phyloP scores from a whole-genome alignment of 2,797 vertebrate species.

The Sebastolobus alascanus region DNA sequence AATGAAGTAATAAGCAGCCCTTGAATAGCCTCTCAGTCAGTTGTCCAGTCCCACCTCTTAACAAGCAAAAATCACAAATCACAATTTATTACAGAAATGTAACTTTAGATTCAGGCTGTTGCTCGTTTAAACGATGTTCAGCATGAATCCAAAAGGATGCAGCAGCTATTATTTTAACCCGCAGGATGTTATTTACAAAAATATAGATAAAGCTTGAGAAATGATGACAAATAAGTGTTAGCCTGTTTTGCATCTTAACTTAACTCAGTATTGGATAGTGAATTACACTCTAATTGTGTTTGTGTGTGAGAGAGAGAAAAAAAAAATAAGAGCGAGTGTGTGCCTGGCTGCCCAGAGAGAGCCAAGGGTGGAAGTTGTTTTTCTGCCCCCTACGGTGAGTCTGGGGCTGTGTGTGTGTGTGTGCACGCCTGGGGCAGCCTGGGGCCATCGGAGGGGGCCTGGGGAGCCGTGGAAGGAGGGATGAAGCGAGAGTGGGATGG shows the following conservation, averaged over 20 bases:
- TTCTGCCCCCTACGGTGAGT: slow-evolving; percentile 86
- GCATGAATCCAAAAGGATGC: slow-evolving; percentile 23
- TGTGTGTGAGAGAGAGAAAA: slow-evolving; percentile 28
- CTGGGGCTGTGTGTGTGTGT: slow-evolving; percentile 66
- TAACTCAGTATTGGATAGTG: slow-evolving; percentile 21
- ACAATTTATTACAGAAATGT: not conserved
- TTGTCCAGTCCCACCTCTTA: not conserved
- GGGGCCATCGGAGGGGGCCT: slow-evolving; percentile 84
- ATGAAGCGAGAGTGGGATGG: slow-evolving; percentile 69
- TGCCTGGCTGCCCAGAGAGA: slow-evolving; percentile 82
- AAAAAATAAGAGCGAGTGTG: slow-evolving; percentile 52
- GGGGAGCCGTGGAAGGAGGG: slow-evolving; percentile 75
- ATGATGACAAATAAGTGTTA: not conserved
- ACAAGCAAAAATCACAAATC: slow-evolving; percentile 9
- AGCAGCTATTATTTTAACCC: slow-evolving; percentile 30
- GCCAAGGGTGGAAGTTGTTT: slow-evolving; percentile 87
- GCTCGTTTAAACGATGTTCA: slow-evolving; percentile 20
- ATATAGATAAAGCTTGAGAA: slow-evolving; percentile 7
- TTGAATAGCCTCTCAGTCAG: not conserved
- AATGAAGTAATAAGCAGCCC: slow-evolving; percentile 14
- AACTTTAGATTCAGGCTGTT: not conserved
- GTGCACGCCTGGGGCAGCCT: slow-evolving; percentile 73
- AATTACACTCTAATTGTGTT: slow-evolving; percentile 58
- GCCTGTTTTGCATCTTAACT: slow-evolving; percentile 39
- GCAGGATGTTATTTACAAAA: slow-evolving; percentile 26